These are phyloP conservation scores for Agrotis puta DNA, from an alignment of 2,888 invertebrate genomes.

Conservation along the genomic window DNA sequence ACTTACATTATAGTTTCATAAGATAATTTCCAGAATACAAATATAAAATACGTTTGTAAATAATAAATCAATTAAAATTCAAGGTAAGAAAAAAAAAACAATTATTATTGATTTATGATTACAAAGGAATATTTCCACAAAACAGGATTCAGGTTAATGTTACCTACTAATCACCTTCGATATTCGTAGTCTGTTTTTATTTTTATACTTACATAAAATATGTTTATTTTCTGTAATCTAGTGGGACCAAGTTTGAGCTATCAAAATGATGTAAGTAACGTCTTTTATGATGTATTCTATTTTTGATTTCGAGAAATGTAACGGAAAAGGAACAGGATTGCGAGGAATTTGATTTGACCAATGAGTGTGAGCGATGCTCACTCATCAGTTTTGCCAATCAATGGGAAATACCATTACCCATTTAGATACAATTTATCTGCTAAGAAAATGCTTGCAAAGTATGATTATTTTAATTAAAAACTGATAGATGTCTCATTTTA, in stretches of 20 bases:
- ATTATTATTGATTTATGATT: background rate
- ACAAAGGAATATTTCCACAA: constrained; percentile 24
- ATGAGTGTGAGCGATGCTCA: too few relatives aligned
- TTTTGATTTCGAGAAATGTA: too few relatives aligned
- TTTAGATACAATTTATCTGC: too few relatives aligned
- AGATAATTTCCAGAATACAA: too few relatives aligned
- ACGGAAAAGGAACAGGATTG: too few relatives aligned
- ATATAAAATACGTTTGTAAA: background rate
- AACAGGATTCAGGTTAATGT: constrained; percentile 12
- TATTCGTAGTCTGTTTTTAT: background rate
- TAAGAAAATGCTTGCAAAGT: background rate
- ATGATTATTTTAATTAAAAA: constrained; percentile 12
- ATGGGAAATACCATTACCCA: too few relatives aligned
- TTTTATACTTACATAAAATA: constrained; percentile 27
- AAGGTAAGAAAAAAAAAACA: background rate
- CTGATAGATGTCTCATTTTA: constrained; percentile 16
- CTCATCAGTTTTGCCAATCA: too few relatives aligned
- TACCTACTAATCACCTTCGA: too few relatives aligned
- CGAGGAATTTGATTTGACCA: too few relatives aligned
- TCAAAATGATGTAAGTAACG: constrained; percentile 32
- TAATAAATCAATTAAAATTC: background rate
- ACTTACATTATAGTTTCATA: too few relatives aligned
- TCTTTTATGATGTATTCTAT: constrained; percentile 23
- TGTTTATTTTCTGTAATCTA: constrained; percentile 27
- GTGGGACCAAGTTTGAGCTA: constrained; percentile 1